These are phyloP conservation scores for Sclerurus mexicanus DNA, from an alignment of 2,113 vertebrate genomes.

Conservation along the genomic window DNA sequence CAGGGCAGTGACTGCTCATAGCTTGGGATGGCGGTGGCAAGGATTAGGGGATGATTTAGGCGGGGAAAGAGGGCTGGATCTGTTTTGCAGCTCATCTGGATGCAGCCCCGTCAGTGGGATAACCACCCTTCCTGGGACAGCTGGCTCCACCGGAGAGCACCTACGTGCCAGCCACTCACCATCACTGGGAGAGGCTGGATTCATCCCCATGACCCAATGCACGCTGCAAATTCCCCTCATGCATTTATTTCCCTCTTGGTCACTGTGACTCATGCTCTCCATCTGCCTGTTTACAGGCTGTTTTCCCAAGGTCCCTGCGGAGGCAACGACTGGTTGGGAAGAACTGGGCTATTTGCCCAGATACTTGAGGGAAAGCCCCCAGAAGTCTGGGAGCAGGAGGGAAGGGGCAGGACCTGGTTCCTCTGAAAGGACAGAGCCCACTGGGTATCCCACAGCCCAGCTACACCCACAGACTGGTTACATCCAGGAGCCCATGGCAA, in stretches of 20 bases:
- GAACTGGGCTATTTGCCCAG: not conserved
- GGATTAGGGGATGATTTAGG: not conserved
- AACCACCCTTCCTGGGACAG: not conserved
- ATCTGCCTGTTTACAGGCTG: conserved; percentile 36
- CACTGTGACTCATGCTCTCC: conserved; percentile 51
- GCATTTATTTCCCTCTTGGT: conserved; percentile 7
- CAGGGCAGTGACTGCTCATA: not conserved
- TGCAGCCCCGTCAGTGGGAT: not conserved
- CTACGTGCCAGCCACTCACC: not conserved
- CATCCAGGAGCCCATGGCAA: not conserved
- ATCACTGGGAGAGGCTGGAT: not conserved
- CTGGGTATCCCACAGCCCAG: not conserved
- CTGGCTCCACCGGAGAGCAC: not conserved
- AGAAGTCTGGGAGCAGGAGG: not conserved
- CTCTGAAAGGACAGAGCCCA: not conserved
- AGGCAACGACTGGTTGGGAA: not conserved
- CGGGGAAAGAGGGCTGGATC: not conserved
- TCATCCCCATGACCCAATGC: not conserved
- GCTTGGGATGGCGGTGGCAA: not conserved
- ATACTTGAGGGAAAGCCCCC: not conserved
- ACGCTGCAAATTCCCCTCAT: not conserved
- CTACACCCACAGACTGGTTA: not conserved
- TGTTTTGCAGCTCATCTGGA: not conserved
- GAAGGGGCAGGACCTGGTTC: not conserved
- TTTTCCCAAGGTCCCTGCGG: not conserved